phyloP scores from a whole-genome alignment of 2,797 vertebrate species.

The Coilia nasus region DNA sequence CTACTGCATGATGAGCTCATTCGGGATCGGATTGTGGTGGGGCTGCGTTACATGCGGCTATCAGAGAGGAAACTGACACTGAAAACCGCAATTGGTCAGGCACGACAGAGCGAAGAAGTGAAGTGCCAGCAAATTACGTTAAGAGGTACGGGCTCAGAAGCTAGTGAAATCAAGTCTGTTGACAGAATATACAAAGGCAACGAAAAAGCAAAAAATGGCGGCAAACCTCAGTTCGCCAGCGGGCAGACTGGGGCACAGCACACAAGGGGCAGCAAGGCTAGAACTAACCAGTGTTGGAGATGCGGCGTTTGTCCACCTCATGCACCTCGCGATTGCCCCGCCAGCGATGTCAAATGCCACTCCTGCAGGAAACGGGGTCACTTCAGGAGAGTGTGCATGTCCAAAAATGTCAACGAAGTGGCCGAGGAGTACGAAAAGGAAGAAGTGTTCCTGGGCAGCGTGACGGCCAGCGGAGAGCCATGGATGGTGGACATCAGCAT shows the following conservation, averaged over 20 bases:
- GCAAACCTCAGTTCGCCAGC: background rate
- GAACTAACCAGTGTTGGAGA: constrained; percentile 19
- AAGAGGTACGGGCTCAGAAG: background rate
- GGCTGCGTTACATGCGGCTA: background rate
- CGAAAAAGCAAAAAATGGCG: too few species aligned
- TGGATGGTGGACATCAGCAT: constrained; percentile 29
- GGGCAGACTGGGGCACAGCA: background rate
- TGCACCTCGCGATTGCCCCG: constrained; percentile 25
- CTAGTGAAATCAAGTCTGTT: constrained; percentile 9
- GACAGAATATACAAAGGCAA: constrained; percentile 14
- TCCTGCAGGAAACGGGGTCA: constrained; percentile 36
- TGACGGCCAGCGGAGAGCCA: background rate
- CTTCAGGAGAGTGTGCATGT: constrained; percentile 12
- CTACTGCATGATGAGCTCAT: background rate
- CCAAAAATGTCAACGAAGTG: constrained; percentile 19
- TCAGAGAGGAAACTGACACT: background rate
- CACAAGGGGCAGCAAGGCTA: background rate
- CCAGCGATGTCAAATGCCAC: constrained; percentile 31
- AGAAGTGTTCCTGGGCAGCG: constrained; percentile 23
- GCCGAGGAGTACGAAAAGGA: constrained; percentile 17
- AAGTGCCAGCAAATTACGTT: constrained; percentile 41
- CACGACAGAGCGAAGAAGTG: constrained; percentile 6
- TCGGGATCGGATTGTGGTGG: constrained; percentile 1
- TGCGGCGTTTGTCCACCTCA: constrained; percentile 24
- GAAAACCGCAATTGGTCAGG: background rate